These are phyloP conservation scores for Gibbula magus DNA, from an alignment of 2,888 invertebrate species.

Conservation along the genomic window DNA sequence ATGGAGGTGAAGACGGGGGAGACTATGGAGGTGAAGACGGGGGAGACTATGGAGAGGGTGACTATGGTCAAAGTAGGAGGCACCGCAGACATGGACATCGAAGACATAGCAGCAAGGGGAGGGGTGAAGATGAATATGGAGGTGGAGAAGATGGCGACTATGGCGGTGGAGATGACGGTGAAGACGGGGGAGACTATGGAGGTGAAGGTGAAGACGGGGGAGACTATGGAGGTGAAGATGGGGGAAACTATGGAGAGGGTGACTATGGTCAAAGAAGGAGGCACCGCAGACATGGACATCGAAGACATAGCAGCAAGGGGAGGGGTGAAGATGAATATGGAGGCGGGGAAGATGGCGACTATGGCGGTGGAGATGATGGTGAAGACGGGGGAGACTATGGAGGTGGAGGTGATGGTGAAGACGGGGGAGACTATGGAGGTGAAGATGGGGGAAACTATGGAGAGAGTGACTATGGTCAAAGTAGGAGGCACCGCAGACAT, in stretches of 20 bases:
- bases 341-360: slow-evolving; percentile 19
- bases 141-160: slow-evolving; percentile 1
- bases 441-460: too few relatives aligned
- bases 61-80: too few relatives aligned
- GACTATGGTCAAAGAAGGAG: not conserved
- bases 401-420: too few relatives aligned
- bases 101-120: too few relatives aligned
- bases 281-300: not conserved
- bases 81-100: too few relatives aligned
- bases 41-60: too few relatives aligned
- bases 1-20: too few relatives aligned
- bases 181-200: slow-evolving; percentile 6
- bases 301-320: not conserved
- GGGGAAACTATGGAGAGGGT: not conserved
- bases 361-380: slow-evolving; percentile 25
- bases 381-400: slow-evolving; percentile 24
- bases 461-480: too few relatives aligned
- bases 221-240: not conserved
- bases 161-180: slow-evolving; percentile 15
- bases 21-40: too few relatives aligned
- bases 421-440: too few relatives aligned
- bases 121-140: not conserved
- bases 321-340: not conserved
- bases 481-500: too few relatives aligned
- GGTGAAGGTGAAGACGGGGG: slow-evolving; percentile 17